A percentile compares a stretch with the other conserved stretches of the same genome.
Evolutionary conservation across 2,888 invertebrate species (phyloP).

Genomic region (Epinotia nisella): DNA sequence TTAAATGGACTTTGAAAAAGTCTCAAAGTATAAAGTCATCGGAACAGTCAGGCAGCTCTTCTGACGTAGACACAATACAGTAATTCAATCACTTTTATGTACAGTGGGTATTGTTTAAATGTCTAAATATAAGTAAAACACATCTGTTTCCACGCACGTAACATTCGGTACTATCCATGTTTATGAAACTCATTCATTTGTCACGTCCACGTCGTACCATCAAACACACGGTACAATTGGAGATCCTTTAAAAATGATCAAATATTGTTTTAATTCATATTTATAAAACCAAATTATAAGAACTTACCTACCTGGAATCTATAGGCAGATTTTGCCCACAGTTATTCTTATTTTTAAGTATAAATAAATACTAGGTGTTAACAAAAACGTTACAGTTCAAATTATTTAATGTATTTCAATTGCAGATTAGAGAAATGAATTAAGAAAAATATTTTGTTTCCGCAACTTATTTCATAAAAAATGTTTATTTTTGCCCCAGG

Average conservation of each 20-base stretch:
- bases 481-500: slow-evolving; percentile 55
- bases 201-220: not conserved
- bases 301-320: too few relatives aligned
- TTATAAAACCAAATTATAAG: too few relatives aligned
- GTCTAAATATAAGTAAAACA: slow-evolving; percentile 13
- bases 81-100: slow-evolving; percentile 17
- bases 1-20: slow-evolving; percentile 49
- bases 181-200: slow-evolving; percentile 12
- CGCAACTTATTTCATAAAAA: slow-evolving; percentile 48
- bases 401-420: slow-evolving; percentile 50
- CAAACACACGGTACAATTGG: not conserved
- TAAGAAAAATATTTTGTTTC: slow-evolving; percentile 48
- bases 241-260: not conserved
- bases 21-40: slow-evolving; percentile 43
- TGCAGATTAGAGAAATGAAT: slow-evolving; percentile 57
- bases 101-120: slow-evolving; percentile 25
- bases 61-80: slow-evolving; percentile 30
- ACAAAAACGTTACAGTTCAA: slow-evolving; percentile 18
- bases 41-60: slow-evolving; percentile 46
- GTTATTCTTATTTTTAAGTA: not conserved
- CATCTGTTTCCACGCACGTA: slow-evolving; percentile 21
- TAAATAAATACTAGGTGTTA: not conserved
- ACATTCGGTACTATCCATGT: not conserved
- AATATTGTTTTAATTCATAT: not conserved
- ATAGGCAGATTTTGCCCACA: not conserved